Conservation (phyloP, 2,888 invertebrate genomes). For the Isotomurus palustris region DNA sequence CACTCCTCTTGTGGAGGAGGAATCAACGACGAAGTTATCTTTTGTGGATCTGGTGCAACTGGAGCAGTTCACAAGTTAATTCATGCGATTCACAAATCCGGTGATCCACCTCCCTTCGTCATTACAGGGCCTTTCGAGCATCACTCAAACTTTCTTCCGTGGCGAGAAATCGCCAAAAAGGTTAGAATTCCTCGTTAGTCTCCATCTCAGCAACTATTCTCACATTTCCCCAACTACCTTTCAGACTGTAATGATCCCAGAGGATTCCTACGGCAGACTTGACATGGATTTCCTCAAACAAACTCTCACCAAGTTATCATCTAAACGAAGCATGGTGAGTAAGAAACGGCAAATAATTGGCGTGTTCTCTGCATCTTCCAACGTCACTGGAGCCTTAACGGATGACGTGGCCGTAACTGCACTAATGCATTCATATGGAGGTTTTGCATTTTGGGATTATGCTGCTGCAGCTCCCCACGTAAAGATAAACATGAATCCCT, state of each 20-base stretch:
- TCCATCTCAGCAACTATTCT: no score
- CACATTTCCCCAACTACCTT: no score
- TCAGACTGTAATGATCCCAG: conserved; percentile 30
- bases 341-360: conserved; percentile 68
- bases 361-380: conserved; percentile 80
- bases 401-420: conserved; percentile 78
- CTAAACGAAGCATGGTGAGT: conserved; percentile 26
- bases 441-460: conserved; percentile 84
- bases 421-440: conserved; percentile 74
- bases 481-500: conserved; percentile 80
- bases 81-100: conserved; percentile 48
- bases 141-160: conserved; percentile 70
- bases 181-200: no score
- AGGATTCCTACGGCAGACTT: conserved; percentile 17
- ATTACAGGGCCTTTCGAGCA: conserved; percentile 75
- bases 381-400: conserved; percentile 77
- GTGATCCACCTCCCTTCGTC: conserved; percentile 53
- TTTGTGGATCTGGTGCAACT: conserved; percentile 66
- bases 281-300: conserved; percentile 23
- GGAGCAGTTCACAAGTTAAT: conserved; percentile 73
- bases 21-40: conserved; percentile 70
- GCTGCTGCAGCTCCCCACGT: conserved; percentile 75
- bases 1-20: conserved; percentile 71
- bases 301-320: conserved; percentile 8
- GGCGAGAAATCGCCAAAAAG: no score